phyloP scores from a whole-genome alignment of 2,113 vertebrate species.

The Muscicapa adusta region DNA sequence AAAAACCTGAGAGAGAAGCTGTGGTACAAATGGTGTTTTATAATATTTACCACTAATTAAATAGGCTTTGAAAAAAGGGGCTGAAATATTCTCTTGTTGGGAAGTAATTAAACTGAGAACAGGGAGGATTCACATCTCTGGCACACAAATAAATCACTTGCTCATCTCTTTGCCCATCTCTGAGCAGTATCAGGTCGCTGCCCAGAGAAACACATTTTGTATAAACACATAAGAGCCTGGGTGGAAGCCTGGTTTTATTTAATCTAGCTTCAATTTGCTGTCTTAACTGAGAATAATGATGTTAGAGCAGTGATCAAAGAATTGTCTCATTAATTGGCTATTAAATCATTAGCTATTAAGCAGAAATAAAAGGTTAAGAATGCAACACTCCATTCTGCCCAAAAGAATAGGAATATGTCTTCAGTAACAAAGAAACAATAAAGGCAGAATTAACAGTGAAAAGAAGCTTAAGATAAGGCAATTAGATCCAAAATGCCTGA shows the following conservation, averaged over 20 bases:
- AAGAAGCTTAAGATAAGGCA: constrained; percentile 53
- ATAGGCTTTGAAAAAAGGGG: neutral
- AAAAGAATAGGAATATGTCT: constrained; percentile 21
- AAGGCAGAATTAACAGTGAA: constrained; percentile 39
- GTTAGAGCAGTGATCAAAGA: constrained; percentile 17
- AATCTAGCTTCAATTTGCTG: neutral
- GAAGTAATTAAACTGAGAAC: neutral
- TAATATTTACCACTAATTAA: neutral
- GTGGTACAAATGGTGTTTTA: too few relatives aligned
- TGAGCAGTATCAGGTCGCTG: neutral
- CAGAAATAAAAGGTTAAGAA: constrained; percentile 48
- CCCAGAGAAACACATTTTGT: neutral
- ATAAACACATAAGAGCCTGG: neutral
- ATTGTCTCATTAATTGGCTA: neutral
- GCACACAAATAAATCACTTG: neutral
- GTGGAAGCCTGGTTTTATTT: constrained; percentile 1
- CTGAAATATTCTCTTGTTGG: neutral
- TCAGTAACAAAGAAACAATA: constrained; percentile 42
- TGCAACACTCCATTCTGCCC: neutral
- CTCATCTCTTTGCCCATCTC: neutral
- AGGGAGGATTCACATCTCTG: neutral
- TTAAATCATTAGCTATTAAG: constrained; percentile 58
- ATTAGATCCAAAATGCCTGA: constrained; percentile 42
- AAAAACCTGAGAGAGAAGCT: too few relatives aligned
- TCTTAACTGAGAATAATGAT: constrained; percentile 32